phyloP scores from a whole-genome alignment of 2,888 invertebrate species.

The Camptogramma bilineatum region DNA sequence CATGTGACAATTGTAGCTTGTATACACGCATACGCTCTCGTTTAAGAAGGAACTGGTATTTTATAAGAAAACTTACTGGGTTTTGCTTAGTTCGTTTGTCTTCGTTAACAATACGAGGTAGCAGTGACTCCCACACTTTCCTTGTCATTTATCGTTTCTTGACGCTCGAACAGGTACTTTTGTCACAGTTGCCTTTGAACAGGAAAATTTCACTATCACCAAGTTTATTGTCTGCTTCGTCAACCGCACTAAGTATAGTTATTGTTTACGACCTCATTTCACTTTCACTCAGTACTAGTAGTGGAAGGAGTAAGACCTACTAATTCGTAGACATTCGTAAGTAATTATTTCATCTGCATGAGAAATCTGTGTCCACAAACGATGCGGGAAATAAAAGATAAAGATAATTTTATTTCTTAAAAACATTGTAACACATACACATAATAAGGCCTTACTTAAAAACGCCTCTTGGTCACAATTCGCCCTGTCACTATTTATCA shows the following conservation, averaged over 20 bases:
- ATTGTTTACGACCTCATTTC: slow-evolving; percentile 19
- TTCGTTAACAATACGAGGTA: slow-evolving; percentile 32
- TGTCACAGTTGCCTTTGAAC: slow-evolving; percentile 25
- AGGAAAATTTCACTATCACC: slow-evolving; percentile 33
- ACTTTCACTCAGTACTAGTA: slow-evolving; percentile 15
- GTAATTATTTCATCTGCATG: slow-evolving; percentile 11
- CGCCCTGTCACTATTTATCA: no score
- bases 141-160: slow-evolving; percentile 30
- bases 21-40: slow-evolving; percentile 1
- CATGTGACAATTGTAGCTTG: slow-evolving; percentile 4
- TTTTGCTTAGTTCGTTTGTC: slow-evolving; percentile 23
- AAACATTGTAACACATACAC: no score
- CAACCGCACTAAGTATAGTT: slow-evolving; percentile 8
- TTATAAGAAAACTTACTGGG: slow-evolving; percentile 4
- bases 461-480: no score
- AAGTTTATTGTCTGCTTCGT: slow-evolving; percentile 24
- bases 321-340: slow-evolving; percentile 9
- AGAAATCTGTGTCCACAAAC: background rate
- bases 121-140: slow-evolving; percentile 42
- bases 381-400: background rate
- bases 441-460: no score
- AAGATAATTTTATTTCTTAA: no score
- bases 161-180: slow-evolving; percentile 23
- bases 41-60: slow-evolving; percentile 4
- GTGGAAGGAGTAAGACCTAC: background rate